Percentiles rank a stretch among this genome's conserved stretches.
phyloP scores from a whole-genome alignment of 1,140 invertebrate species.

The Probaryconus sp. region DNA sequence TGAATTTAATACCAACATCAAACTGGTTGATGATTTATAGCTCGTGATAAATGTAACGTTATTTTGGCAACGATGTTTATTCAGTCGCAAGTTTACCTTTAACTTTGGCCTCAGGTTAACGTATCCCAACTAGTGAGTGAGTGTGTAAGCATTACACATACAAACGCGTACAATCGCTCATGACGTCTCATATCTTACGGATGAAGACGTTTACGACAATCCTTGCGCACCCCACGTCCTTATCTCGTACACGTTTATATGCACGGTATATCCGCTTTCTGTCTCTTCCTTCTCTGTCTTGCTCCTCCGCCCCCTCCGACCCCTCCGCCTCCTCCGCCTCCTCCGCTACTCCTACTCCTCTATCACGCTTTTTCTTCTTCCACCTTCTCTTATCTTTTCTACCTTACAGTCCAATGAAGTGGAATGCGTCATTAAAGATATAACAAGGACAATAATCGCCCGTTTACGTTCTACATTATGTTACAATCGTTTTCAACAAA shows the following conservation, averaged over 20 bases:
- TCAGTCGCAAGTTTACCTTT: slow-evolving; percentile 43
- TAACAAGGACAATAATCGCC: slow-evolving; percentile 57
- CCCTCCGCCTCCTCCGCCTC: slow-evolving; percentile 15
- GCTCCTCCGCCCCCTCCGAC: background rate
- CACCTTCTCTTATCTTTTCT: slow-evolving; percentile 48
- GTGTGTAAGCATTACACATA: slow-evolving; percentile 52
- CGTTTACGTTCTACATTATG: slow-evolving; percentile 16
- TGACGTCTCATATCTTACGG: slow-evolving; percentile 75
- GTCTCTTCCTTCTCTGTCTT: slow-evolving; percentile 16
- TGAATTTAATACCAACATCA: too few species aligned
- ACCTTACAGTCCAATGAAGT: slow-evolving; percentile 42
- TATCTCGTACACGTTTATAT: slow-evolving; percentile 62
- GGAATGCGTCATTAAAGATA: slow-evolving; percentile 54
- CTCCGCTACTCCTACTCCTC: background rate
- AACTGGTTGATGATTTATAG: too few species aligned
- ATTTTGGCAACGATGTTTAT: too few species aligned
- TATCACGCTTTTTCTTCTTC: slow-evolving; percentile 2
- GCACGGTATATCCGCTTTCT: slow-evolving; percentile 57
- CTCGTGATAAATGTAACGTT: too few species aligned
- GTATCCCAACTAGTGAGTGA: slow-evolving; percentile 65
- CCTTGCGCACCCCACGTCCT: slow-evolving; percentile 65
- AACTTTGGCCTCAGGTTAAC: slow-evolving; percentile 63
- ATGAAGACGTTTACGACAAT: slow-evolving; percentile 78
- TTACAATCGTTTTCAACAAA: slow-evolving; percentile 37
- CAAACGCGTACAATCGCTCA: slow-evolving; percentile 58